Base-by-base conservation (phyloP, 2,113 vertebrate species). In the Talpa occidentalis region DNA sequence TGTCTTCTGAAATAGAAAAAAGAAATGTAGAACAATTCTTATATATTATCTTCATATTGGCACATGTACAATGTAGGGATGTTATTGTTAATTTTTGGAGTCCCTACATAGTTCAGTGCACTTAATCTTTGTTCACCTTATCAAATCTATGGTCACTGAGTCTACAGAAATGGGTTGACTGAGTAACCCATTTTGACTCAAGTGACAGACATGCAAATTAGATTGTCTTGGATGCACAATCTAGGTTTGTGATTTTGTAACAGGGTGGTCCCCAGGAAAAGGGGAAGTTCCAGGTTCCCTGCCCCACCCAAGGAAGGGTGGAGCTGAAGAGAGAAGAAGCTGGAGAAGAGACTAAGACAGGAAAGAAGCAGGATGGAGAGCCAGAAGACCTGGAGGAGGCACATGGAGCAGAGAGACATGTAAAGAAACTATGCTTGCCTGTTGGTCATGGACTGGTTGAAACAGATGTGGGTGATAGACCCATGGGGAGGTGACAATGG, bases 1-100 rank as follows among this genome's bases (percentile, higher is more conserved):
- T 95, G 88, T 92, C 78, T 95, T 94, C 74, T 79, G 54, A 78
- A 96, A 96, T 32, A 94, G 49, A 76, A 81, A 49, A 95, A 72
- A n/a, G 52, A 90, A 87, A 93, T 56, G 87, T 12, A 67, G 28
- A 56, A 40, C 5, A n/a, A 66, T 94, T 83, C 24, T 52, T 90
- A 56, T 16, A 74, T 60, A n/a, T 44, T 76, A 40, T 19, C n/a
- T 35, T 66, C 52, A 74, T 40, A 62, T 16, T 32, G 67, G 35
- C 47, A 81, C 17, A 28, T 81, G 28, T 42, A 3, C 30, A 78
- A 69, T 72, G 11, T 70, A 72, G 35, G 80, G 24, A 74, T 56
- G 4, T 11, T 26, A 64, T 64, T 93, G 56, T 47, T 84, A 85
- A 73, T 86, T 89, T 69, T 90, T 42, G 19, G 30, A 54, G 21